Evolutionary conservation across 2,113 vertebrate species (phyloP), one percentile per base, ranked within the genome.

Genomic region (Pachypanchax playfairii): DNA sequence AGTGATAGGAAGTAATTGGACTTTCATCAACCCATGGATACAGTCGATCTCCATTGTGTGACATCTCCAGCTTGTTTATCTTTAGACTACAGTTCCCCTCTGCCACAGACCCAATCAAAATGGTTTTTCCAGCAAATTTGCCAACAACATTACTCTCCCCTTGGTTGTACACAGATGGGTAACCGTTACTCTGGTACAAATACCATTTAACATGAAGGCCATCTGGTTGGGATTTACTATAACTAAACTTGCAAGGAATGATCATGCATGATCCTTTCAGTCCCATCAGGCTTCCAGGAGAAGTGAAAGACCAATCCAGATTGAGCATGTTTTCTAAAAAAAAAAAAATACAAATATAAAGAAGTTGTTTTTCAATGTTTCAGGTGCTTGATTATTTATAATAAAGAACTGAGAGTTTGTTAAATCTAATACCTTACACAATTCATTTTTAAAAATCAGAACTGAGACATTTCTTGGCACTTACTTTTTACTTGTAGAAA

Each of bases 21-120:
- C 79, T 73, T 42, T 43, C 46, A 53, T 90, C 85, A 24, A 89
- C 13, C 86, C 86, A 88, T 3, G 84, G 86, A 51, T 82, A 88
- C 20, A 89, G 54, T 72, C 46, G 68, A 14, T 75, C 47, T 41
- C 53, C 49, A 55, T 76, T 69, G 49, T 85, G 62, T 0, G 53
- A 70, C 75, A 65, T 76, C 15, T 79, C 71, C 57, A 89, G 49
- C 1, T 21, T 71, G 4, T 80, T 36, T 1, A 90, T 88, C 53
- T 85, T 77, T 21, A 88, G 75, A 54, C 81, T 87, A 49, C 83
- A 88, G 29, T 87, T 84, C 1, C 29, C 4, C 4, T 60, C 22
- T 1, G 14, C 4, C 35, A 66, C 51, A 39, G 75, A 71, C 22
- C 79, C 75, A 42, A 35, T 29, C 21, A 83, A 52, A 6, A 46